Conservation (phyloP, 2,797 vertebrate species). For the Hypotaenidia philippensis region DNA sequence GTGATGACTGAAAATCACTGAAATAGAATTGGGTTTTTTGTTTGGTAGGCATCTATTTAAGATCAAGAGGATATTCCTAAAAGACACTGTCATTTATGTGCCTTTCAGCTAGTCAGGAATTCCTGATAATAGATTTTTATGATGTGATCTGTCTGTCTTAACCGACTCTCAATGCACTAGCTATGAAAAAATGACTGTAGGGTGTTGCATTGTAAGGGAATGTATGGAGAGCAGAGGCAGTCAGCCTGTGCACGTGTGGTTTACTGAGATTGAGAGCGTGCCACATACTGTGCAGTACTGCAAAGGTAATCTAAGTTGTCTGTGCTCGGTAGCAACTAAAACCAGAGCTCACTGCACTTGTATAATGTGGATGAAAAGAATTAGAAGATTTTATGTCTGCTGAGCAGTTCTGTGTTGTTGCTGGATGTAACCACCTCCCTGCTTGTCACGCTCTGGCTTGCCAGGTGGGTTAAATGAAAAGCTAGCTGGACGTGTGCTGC, state of each 20-base stretch:
- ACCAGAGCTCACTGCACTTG: not conserved
- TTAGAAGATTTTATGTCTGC: not conserved
- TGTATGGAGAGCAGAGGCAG: not conserved
- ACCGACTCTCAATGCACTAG: not conserved
- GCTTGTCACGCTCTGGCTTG: accelerated
- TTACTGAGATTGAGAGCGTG: not conserved
- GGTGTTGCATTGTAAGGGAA: not conserved
- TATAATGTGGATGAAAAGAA: not conserved
- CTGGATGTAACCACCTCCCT: not conserved
- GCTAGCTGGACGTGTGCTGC: accelerated
- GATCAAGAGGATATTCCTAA: not conserved
- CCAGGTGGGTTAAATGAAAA: not conserved
- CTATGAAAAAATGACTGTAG: not conserved
- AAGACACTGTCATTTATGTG: not conserved
- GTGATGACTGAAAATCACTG: not conserved
- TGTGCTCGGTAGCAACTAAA: not conserved
- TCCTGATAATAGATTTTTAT: not conserved
- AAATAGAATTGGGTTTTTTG: not conserved
- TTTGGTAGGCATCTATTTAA: not conserved
- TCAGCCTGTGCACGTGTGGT: not conserved
- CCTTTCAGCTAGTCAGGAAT: not conserved
- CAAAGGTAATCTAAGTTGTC: not conserved
- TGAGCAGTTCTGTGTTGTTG: not conserved
- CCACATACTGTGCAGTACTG: accelerated
- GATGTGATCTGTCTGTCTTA: not conserved